A percentile compares a stretch with the other conserved stretches of the same genome.
phyloP scores from a whole-genome alignment of 2,797 vertebrate species.

The Channa striata region DNA sequence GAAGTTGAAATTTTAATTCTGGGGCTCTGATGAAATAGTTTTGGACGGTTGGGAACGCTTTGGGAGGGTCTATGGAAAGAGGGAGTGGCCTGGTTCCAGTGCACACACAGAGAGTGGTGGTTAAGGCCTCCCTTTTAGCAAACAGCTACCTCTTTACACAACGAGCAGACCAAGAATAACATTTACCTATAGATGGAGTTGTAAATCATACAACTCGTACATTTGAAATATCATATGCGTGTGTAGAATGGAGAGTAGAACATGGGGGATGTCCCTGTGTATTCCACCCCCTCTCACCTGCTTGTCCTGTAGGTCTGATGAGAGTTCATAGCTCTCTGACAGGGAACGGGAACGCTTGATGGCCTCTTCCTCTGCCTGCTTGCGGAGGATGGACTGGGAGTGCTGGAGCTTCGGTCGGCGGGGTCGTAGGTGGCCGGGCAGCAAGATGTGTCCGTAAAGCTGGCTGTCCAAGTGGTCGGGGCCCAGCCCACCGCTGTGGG shows the following conservation, averaged over 20 bases:
- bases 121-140: not conserved
- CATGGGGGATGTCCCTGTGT: not conserved
- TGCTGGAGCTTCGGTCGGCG: conserved; percentile 94
- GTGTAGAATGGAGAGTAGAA: no score
- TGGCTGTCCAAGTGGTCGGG: conserved; percentile 88
- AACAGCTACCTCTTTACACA: not conserved
- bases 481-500: conserved; percentile 70
- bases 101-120: no score
- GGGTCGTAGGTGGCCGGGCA: conserved; percentile 85
- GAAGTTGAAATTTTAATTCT: no score
- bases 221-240: no score
- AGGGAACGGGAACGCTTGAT: conserved; percentile 96
- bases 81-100: no score
- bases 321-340: conserved; percentile 99
- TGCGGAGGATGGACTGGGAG: conserved; percentile 94
- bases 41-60: no score
- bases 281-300: conserved; percentile 83
- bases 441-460: conserved; percentile 87
- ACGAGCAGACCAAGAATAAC: not conserved
- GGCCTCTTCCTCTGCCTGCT: conserved; percentile 97
- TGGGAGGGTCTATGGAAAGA: no score
- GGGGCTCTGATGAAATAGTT: no score
- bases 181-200: not conserved
- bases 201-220: not conserved
- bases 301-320: conserved; percentile 97